Base-by-base conservation (phyloP, 2,113 vertebrate genomes). In the Cathartes aura region DNA sequence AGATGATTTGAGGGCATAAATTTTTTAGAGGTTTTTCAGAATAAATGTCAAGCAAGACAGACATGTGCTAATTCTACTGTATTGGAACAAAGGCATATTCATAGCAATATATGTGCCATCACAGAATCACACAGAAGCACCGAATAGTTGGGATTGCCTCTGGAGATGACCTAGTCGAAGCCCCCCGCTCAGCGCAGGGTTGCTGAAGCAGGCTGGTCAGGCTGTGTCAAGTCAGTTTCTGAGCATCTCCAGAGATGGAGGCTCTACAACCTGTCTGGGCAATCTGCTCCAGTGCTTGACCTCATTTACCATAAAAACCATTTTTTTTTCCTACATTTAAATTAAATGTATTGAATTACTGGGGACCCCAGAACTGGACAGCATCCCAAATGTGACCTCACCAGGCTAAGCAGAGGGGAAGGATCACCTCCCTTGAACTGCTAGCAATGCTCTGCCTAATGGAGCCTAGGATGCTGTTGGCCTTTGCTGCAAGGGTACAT, bases 301-400 rank as follows among this genome's bases (percentile, higher is more conserved):
- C 8, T 52, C 15, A 23, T 9, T 55, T 22, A 47, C 2, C 15
- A 17, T 24, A 27, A 63, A 22, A 59, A 56, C 9, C 1, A 6
- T 0, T 1, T 9, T 16, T 43, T 43, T 56, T 67, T 13, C 8
- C 60, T 71, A 12, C 1, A 8, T 55, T 79, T 71, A n/a, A 70
- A 32, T 32, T 1, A 48, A 52, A 50, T 52, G 1, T 52, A 67
- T 15, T 38, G 21, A 45, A 47, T 83, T 87, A 9, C 14, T 5
- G 18, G 8, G 16, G 8, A 73, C 18, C 3, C 21, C 63, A 87
- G 63, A 23, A 68, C 21, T 36, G 48, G 40, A 24, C 17, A 55
- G 15, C n/a, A 75, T 6, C 8, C 32, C 27, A 86, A 15, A 23
- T 10, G 14, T 15, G 34, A 7, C 6, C 22, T 71, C 70, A 62